A percentile compares a stretch with the other conserved stretches of the same genome.
Evolutionary conservation across 2,888 invertebrate species (phyloP).

Genomic region (Zaprionus obscuricornis): DNA sequence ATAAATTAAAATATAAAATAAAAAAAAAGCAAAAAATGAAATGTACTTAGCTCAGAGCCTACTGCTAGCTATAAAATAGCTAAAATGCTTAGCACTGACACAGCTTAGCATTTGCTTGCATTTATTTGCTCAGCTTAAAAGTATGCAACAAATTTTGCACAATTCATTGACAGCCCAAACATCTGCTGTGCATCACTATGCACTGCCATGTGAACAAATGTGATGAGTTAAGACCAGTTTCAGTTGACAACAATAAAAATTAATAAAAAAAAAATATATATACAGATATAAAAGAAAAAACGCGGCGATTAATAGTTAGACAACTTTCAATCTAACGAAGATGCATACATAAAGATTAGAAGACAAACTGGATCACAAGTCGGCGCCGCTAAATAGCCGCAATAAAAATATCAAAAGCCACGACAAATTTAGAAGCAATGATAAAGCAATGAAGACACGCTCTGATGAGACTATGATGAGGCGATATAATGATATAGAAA

Average conservation of each 20-base stretch:
- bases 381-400: conserved; percentile 18
- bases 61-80: conserved; percentile 11
- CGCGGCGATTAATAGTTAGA: conserved; percentile 40
- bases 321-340: conserved; percentile 44
- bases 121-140: conserved; percentile 20
- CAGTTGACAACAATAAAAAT: conserved; percentile 28
- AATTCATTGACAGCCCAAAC: conserved; percentile 5
- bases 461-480: conserved; percentile 3
- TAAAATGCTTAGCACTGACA: conserved; percentile 9
- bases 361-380: conserved; percentile 53
- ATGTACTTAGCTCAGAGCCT: too few relatives aligned
- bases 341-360: conserved; percentile 26
- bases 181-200: conserved; percentile 31
- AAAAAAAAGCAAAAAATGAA: too few relatives aligned
- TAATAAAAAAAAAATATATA: not conserved
- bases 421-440: too few relatives aligned
- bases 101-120: not conserved
- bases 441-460: not conserved
- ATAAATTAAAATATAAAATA: too few relatives aligned
- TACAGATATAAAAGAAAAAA: not conserved
- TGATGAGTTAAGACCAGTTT: conserved; percentile 50
- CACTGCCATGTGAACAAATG: too few relatives aligned
- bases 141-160: conserved; percentile 26
- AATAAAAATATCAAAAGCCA: conserved; percentile 58
- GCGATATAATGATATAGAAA: not conserved